Conservation (phyloP, 2,797 vertebrate genomes). For the Sylvia borin region DNA sequence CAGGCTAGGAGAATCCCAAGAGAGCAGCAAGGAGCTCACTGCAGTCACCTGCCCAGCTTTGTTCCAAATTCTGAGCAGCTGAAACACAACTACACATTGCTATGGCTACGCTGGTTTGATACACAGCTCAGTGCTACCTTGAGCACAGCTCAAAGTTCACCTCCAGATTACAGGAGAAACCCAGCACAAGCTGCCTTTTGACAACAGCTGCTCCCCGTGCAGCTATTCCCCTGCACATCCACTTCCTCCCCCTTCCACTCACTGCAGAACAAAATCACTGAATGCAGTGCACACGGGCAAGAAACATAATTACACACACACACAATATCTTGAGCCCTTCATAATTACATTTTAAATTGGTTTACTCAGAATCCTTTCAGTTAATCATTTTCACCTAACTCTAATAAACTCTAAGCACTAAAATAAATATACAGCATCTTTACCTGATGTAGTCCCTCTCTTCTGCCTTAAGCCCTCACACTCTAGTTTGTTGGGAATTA, state of each 20-base stretch:
- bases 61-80: not conserved
- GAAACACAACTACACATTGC: not conserved
- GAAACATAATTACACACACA: conserved; percentile 58
- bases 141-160: not conserved
- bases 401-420: conserved; percentile 14
- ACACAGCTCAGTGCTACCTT: not conserved
- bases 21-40: not conserved
- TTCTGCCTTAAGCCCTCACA: not conserved
- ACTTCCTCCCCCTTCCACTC: not conserved
- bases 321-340: conserved; percentile 35
- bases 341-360: conserved; percentile 53
- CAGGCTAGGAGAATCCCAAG: not conserved
- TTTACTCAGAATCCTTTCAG: conserved; percentile 48
- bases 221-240: not conserved
- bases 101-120: not conserved
- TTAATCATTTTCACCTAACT: conserved; percentile 32
- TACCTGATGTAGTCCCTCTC: not conserved
- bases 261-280: conserved; percentile 21
- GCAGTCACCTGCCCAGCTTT: not conserved
- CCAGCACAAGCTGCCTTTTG: not conserved
- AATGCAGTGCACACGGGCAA: not conserved
- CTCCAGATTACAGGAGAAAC: not conserved
- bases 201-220: not conserved
- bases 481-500: not conserved
- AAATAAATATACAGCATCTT: conserved; percentile 55